Base-by-base conservation (phyloP, 2,888 invertebrate species). In the Dusona sp. region DNA sequence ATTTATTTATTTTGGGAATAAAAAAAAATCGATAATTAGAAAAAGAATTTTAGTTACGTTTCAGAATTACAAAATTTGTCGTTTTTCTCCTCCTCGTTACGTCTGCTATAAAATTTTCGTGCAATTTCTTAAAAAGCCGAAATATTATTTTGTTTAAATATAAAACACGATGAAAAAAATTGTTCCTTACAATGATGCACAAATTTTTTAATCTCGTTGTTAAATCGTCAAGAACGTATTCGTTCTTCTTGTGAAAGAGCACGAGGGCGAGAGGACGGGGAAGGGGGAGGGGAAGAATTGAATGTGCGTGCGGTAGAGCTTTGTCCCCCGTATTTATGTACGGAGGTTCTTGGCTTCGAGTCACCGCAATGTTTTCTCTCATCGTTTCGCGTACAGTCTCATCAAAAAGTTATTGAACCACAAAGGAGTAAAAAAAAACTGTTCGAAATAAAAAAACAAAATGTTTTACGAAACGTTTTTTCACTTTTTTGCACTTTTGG, bases 301-400 rank as follows among this genome's bases (percentile, higher is more conserved):
- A 73, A 73, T 74, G 57, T 73, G 73, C 78, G 67, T 57, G 73
- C 78, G 51, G 45, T 42, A 65, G 65, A 48, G 73, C 79, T 79
- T 74, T 83, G 83, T 83, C 57, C 79, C 64, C 45, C 38, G 33
- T 25, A 19, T 73, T 51, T 73, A 73, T 65, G 65, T 65, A 65
- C 65, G 65, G 65, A 65, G 65, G 33, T 73, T 73, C 51, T 33
- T 73, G 54, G 68, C 57, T 68, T 29, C 48, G 80, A 45, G 64
- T 33, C 29, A 33, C 80, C 67, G 57, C 22, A 48, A 45, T 57
- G 25, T 75, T 82, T 51, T 64, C 78, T 65, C 54, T 45, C 72
- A 72, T 83, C 57, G 57, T 74, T 57, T 29, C 45, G n/a, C 67
- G 79, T 83, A 79, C 79, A 83, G 73, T 79, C 79, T 38, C 57